Evolutionary conservation across 1,140 invertebrate genomes (phyloP).

Genomic region (Lepidurus couesii): DNA sequence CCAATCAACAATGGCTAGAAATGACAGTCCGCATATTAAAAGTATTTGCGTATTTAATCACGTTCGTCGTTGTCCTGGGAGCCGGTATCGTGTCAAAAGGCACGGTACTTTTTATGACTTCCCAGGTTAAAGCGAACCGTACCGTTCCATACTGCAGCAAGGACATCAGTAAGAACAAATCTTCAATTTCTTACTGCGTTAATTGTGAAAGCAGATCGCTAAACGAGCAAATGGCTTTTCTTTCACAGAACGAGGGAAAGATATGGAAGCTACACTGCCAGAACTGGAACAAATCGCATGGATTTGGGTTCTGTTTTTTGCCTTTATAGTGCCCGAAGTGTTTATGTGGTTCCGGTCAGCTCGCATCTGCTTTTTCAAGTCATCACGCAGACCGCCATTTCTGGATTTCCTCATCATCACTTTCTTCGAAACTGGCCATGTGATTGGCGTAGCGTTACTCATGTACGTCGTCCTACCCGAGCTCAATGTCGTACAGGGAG

Average conservation of each 20-base stretch:
- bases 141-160: constrained; percentile 72
- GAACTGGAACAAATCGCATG: constrained; percentile 78
- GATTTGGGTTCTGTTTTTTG: constrained; percentile 88
- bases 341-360: constrained; percentile 75
- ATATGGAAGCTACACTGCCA: constrained; percentile 68
- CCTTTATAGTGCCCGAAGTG: constrained; percentile 77
- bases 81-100: constrained; percentile 80
- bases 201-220: not conserved
- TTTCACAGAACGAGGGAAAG: constrained; percentile 69
- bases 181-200: not conserved
- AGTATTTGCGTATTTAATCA: constrained; percentile 73
- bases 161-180: constrained; percentile 42
- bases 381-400: constrained; percentile 58
- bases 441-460: constrained; percentile 73
- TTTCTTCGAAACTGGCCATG: constrained; percentile 78
- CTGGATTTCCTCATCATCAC: constrained; percentile 64
- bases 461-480: constrained; percentile 83
- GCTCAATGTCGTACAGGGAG: constrained; percentile 82
- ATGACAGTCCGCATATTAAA: constrained; percentile 79
- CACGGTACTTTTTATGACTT: constrained; percentile 83
- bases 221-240: constrained; percentile 34
- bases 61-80: constrained; percentile 73
- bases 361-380: constrained; percentile 86
- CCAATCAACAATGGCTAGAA: constrained; percentile 76
- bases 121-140: constrained; percentile 69